Percentiles rank a stretch among this genome's conserved stretches.
Evolutionary conservation across 2,888 invertebrate species (phyloP).

Genomic region (Amphipyra tragopoginis): DNA sequence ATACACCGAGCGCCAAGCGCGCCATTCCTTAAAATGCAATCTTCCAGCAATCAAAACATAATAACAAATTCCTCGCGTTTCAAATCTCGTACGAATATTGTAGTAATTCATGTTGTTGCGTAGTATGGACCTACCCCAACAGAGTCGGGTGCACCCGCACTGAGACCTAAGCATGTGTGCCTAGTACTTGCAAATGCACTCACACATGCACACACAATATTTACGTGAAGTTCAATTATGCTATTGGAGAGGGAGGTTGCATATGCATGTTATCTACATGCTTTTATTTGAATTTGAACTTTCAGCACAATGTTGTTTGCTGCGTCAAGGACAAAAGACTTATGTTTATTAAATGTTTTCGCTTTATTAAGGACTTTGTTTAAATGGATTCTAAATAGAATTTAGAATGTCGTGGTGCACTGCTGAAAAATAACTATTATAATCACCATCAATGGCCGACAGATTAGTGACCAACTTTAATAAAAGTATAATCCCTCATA

Average conservation of each 20-base stretch:
- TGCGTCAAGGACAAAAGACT: constrained; percentile 45
- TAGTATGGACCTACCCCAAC: constrained; percentile 76
- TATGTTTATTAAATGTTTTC: constrained; percentile 14
- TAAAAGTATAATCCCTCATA: no score
- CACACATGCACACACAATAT: constrained; percentile 62
- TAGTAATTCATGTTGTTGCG: constrained; percentile 31
- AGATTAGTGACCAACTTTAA: no score
- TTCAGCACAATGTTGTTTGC: constrained; percentile 43
- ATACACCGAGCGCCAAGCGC: constrained; percentile 1
- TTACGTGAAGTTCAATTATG: constrained; percentile 77
- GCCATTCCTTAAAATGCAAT: constrained; percentile 18
- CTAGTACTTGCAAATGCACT: constrained; percentile 56
- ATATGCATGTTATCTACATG: constrained; percentile 21
- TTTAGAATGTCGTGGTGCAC: no score
- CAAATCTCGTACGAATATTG: constrained; percentile 33
- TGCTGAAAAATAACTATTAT: no score
- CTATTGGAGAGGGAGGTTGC: constrained; percentile 65
- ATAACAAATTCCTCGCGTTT: constrained; percentile 44
- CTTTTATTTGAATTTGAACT: constrained; percentile 49
- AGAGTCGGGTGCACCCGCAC: constrained; percentile 68
- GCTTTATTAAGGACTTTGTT: no score
- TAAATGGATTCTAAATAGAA: background rate
- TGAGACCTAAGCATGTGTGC: constrained; percentile 65
- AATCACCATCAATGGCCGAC: no score
- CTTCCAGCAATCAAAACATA: constrained; percentile 28